Base-by-base conservation (phyloP, 2,797 vertebrate genomes). In the Sebastes oblongus region DNA sequence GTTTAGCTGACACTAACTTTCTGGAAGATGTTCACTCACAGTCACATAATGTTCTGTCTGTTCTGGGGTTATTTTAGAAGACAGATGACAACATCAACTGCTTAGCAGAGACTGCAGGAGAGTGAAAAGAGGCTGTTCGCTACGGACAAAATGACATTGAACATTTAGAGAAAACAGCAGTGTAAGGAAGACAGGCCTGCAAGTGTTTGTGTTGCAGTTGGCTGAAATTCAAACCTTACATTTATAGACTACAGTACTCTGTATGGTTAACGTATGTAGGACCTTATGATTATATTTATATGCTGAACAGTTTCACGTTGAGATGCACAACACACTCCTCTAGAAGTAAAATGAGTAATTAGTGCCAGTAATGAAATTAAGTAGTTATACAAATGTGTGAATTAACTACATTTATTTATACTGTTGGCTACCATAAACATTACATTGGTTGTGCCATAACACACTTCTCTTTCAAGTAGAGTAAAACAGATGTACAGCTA, bases 21-120 rank as follows among this genome's bases (percentile, higher is more conserved):
- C 46, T 34, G 32, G 12, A 61, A 52, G 46, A 67, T 46, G 54
- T 66, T 66, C 34, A 32, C n/a, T 46, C 16, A 25, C 42, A 75
- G 52, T 56, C 61, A 54, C 34, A 56, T 22, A 30, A 36, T 60
- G 11, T 61, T 64, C 52, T 39, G 42, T 50, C 58, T 52, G 54
- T 59, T 50, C 34, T 60, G 27, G 46, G 60, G 13, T 70, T 72
- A 32, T 71, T 81, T 72, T 29, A 58, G 18, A 74, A 72, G n/a
- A 77, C 56, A 34, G 72, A 65, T 80, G 68, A 58, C 56, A 74
- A 68, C 71, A 64, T 76, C 30, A 66, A 72, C 36, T 52, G 12
- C 61, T 50, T 75, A 77, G 32, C 55, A 74, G 55, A 66, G n/a
- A 56, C 30, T 36, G 66, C 22, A 39, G 56, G 8, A 81, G n/a